Evolutionary conservation across 2,888 invertebrate genomes (phyloP).

Genomic region (Oasisia sp.): DNA sequence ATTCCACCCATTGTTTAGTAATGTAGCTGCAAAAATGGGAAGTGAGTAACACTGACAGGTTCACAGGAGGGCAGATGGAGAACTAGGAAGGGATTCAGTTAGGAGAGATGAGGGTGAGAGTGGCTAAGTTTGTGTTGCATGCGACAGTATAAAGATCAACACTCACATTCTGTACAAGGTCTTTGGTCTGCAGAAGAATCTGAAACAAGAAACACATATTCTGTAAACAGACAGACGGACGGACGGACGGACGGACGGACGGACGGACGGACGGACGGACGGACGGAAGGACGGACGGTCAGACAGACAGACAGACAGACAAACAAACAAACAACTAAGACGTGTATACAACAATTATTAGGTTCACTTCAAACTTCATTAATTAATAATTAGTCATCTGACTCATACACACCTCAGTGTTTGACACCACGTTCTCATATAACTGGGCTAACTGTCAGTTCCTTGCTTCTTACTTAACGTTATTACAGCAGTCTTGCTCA

Average conservation of each 20-base stretch:
- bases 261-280: no score
- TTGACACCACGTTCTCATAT: neutral
- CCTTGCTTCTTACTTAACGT: no score
- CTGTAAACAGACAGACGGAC: neutral
- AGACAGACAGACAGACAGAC: neutral
- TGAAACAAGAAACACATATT: slow-evolving; percentile 42
- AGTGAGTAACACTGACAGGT: no score
- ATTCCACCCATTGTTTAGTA: no score
- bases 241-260: neutral
- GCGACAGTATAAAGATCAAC: neutral
- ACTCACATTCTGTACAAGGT: slow-evolving; percentile 81
- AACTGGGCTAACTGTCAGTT: neutral
- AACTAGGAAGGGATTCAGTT: neutral
- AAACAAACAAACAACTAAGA: neutral
- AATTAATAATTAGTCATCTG: neutral
- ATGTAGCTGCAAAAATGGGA: no score
- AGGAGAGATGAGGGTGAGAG: neutral
- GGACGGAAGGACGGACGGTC: no score
- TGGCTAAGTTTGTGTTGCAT: neutral
- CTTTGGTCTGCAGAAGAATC: slow-evolving; percentile 86
- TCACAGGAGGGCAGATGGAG: neutral
- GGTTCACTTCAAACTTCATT: neutral
- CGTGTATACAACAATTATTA: neutral
- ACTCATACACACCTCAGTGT: neutral
- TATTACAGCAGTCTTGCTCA: no score